These are phyloP conservation scores for Synanthedon andrenaeformis DNA, from an alignment of 2,888 invertebrate genomes.

Conservation along the genomic window DNA sequence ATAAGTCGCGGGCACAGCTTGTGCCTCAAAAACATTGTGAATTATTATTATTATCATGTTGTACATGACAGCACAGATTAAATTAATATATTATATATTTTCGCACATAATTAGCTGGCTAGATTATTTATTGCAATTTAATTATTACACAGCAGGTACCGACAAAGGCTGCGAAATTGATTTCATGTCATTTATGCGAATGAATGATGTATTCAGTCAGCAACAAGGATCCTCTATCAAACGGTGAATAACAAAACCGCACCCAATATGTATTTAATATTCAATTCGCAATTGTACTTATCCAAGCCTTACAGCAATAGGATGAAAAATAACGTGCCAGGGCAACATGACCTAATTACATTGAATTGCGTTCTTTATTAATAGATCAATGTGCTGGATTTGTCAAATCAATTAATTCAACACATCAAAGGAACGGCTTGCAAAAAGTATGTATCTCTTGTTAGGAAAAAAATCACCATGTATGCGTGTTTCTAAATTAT, in stretches of 20 bases:
- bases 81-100: too few relatives aligned
- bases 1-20: too few relatives aligned
- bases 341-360: conserved; percentile 29
- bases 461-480: too few relatives aligned
- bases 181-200: conserved; percentile 8
- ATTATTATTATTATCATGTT: too few relatives aligned
- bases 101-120: too few relatives aligned
- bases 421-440: not conserved
- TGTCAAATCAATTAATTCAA: conserved; percentile 8
- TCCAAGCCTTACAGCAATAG: conserved; percentile 45
- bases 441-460: not conserved
- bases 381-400: conserved; percentile 18
- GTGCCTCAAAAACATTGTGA: too few relatives aligned
- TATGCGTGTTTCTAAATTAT: too few relatives aligned
- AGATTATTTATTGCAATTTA: too few relatives aligned
- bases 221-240: conserved; percentile 16
- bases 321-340: conserved; percentile 21
- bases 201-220: conserved; percentile 22
- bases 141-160: too few relatives aligned
- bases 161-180: not conserved
- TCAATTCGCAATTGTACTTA: conserved; percentile 31
- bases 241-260: conserved; percentile 17
- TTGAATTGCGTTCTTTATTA: conserved; percentile 17
- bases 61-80: too few relatives aligned
- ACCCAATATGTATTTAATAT: conserved; percentile 13